Percentiles rank a stretch among this genome's conserved stretches.
phyloP scores from a whole-genome alignment of 1,140 invertebrate species.

The Heliconius himera region DNA sequence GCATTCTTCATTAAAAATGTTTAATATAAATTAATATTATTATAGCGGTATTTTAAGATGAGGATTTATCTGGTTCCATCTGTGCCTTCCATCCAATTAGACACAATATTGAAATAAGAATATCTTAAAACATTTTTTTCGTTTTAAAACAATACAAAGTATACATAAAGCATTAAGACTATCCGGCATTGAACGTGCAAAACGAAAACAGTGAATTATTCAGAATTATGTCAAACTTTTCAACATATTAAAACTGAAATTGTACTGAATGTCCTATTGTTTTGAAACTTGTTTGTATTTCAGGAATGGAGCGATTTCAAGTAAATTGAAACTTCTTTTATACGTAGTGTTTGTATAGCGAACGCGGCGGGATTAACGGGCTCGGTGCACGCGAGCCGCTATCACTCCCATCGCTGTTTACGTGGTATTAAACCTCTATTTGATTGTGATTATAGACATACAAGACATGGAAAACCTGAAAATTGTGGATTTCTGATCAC shows the following conservation, averaged over 20 bases:
- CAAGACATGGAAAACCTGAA: slow-evolving; percentile 38
- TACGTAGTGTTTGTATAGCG: slow-evolving; percentile 52
- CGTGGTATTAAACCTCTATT: slow-evolving; percentile 71
- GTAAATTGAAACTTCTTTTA: slow-evolving; percentile 77
- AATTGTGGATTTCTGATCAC: slow-evolving; percentile 36
- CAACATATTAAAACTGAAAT: slow-evolving; percentile 23
- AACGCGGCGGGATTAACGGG: slow-evolving; percentile 62
- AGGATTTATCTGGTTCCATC: background rate
- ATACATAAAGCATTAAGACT: background rate
- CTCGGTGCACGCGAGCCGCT: slow-evolving; percentile 64
- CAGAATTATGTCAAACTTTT: slow-evolving; percentile 19
- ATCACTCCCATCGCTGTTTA: slow-evolving; percentile 72
- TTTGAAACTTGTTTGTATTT: slow-evolving; percentile 27
- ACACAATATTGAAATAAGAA: background rate
- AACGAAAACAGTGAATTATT: slow-evolving; percentile 13
- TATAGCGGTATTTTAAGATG: background rate
- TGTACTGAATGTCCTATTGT: slow-evolving; percentile 26
- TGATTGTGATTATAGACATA: slow-evolving; percentile 71
- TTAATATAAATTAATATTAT: background rate
- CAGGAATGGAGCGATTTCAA: slow-evolving; percentile 56
- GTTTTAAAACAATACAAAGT: background rate
- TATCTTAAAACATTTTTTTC: background rate
- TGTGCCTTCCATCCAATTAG: background rate
- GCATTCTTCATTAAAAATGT: too few species aligned
- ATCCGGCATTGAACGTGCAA: background rate